Conservation (phyloP, 2,797 vertebrate genomes). For the Hozukius guyotensis region DNA sequence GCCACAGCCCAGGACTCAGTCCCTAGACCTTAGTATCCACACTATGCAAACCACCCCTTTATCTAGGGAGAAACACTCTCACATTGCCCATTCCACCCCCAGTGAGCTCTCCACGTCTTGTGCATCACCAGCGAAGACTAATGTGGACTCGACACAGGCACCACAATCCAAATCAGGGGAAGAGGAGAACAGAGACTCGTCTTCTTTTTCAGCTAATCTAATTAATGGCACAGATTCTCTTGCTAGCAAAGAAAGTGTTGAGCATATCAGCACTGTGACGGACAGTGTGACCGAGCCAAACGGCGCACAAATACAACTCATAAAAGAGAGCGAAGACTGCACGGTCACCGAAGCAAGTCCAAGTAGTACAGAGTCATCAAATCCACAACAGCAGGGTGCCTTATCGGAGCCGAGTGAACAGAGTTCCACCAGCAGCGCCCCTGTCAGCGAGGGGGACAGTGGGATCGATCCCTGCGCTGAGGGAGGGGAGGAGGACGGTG, state of each 20-base stretch:
- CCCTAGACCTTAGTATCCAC: slow-evolving; percentile 33
- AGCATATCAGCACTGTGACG: neutral
- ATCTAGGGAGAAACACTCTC: slow-evolving; percentile 6
- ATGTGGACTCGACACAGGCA: slow-evolving; percentile 12
- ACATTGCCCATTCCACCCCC: slow-evolving; percentile 31
- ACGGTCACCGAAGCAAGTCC: neutral
- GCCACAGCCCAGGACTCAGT: slow-evolving; percentile 74
- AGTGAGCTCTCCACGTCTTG: slow-evolving; percentile 26
- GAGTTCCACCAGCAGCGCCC: slow-evolving; percentile 2
- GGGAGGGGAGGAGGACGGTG: slow-evolving; percentile 47
- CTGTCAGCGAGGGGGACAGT: slow-evolving; percentile 52
- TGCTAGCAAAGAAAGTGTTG: slow-evolving; percentile 7
- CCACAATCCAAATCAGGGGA: slow-evolving; percentile 6
- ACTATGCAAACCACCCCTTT: neutral
- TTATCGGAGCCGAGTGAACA: slow-evolving; percentile 32
- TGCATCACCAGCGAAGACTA: neutral
- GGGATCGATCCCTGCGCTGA: slow-evolving; percentile 59
- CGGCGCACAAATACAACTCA: neutral
- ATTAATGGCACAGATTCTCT: neutral
- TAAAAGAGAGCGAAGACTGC: slow-evolving; percentile 12
- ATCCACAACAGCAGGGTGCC: slow-evolving; percentile 16
- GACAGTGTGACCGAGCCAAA: slow-evolving; percentile 16
- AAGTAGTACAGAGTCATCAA: neutral
- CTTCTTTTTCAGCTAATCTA: neutral
- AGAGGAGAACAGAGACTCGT: neutral